Percentiles rank a stretch among this genome's conserved stretches.
These are phyloP conservation scores for Acrocephalus scirpaceus DNA, from an alignment of 2,797 vertebrate genomes.

Conservation along the genomic window DNA sequence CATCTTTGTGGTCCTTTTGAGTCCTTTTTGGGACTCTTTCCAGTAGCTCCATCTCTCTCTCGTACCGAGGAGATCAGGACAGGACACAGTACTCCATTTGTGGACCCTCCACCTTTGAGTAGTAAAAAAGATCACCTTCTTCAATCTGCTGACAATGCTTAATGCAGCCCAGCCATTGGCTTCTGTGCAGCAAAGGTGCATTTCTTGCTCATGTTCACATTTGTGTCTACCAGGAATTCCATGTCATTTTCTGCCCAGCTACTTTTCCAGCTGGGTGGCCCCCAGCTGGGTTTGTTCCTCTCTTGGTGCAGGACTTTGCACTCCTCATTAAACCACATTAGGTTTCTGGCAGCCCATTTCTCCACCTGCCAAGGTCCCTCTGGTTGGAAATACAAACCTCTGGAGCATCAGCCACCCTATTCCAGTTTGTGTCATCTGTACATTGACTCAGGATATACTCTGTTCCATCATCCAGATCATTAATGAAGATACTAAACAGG, in stretches of 20 bases:
- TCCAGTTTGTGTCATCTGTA: not conserved
- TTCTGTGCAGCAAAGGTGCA: not conserved
- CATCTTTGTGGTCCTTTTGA: not conserved
- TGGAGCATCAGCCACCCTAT: not conserved
- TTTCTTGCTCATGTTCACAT: not conserved
- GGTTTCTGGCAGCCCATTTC: not conserved
- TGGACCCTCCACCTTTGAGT: fast-evolving
- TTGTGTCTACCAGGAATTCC: not conserved
- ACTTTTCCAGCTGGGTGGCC: not conserved
- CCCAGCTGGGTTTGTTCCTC: not conserved
- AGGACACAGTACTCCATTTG: not conserved
- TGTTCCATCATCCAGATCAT: not conserved
- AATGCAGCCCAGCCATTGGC: fast-evolving
- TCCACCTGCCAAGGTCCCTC: not conserved
- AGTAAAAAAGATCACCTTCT: not conserved
- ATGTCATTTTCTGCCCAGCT: not conserved
- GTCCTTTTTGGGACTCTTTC: not conserved
- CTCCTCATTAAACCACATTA: not conserved
- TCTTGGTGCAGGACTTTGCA: not conserved
- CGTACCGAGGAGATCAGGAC: too few relatives aligned
- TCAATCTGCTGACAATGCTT: not conserved
- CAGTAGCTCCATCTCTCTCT: not conserved
- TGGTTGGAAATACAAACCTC: not conserved
- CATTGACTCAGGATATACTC: not conserved
- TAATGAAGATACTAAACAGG: not conserved